phyloP scores from a whole-genome alignment of 2,888 invertebrate genomes.

The Clivina fossor region DNA sequence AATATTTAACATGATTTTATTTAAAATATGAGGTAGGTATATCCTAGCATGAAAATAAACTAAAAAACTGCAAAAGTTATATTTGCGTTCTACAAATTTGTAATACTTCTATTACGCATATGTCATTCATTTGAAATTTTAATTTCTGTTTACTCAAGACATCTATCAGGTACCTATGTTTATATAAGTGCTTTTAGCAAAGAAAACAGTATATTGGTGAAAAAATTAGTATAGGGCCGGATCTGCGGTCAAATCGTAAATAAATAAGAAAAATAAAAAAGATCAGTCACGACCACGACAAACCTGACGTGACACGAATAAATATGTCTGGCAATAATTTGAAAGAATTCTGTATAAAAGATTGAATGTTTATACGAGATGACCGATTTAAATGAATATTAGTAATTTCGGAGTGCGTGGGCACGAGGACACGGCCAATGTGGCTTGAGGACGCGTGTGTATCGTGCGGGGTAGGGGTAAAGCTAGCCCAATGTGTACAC shows the following conservation, averaged over 20 bases:
- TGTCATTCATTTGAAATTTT: no score
- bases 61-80: no score
- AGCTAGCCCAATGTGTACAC: background rate
- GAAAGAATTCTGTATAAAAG: conserved; percentile 5
- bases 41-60: no score
- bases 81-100: no score
- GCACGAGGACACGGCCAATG: conserved; percentile 24
- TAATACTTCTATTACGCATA: no score
- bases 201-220: no score
- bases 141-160: no score
- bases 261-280: background rate
- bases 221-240: no score
- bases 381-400: conserved; percentile 11
- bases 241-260: background rate
- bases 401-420: conserved; percentile 22
- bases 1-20: no score
- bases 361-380: conserved; percentile 6
- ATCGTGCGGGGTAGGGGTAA: conserved; percentile 8
- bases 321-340: background rate
- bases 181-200: no score
- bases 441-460: background rate
- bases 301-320: background rate
- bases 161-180: no score
- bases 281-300: background rate
- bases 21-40: no score